phyloP scores from a whole-genome alignment of 2,113 vertebrate species.

The Chlorodrepanis virens region DNA sequence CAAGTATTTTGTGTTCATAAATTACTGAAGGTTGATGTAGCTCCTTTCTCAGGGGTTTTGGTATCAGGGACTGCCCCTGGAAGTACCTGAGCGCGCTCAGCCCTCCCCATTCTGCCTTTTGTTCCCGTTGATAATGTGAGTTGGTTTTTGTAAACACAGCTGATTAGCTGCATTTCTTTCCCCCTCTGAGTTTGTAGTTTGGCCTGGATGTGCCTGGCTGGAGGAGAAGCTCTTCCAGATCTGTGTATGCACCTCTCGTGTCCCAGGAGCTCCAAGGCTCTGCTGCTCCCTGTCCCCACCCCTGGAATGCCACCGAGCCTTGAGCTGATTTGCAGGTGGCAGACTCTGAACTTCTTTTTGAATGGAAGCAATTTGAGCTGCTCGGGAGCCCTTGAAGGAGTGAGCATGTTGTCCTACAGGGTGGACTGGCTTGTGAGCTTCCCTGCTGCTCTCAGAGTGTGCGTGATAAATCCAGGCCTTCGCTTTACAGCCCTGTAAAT shows the following conservation, averaged over 20 bases:
- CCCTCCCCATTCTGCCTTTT: background rate
- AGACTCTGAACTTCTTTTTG: background rate
- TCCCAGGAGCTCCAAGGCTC: background rate
- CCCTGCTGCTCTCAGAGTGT: background rate
- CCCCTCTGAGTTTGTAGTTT: background rate
- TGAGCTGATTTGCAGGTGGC: background rate
- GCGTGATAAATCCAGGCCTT: background rate
- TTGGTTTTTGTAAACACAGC: background rate
- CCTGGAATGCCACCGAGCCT: background rate
- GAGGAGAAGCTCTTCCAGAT: background rate
- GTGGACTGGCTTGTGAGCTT: background rate
- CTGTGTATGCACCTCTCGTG: background rate
- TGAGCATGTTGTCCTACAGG: fast-evolving
- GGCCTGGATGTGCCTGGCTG: background rate
- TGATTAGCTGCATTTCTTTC: background rate
- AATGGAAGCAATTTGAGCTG: background rate
- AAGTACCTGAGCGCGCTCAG: background rate
- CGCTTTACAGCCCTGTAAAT: background rate
- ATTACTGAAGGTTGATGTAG: background rate
- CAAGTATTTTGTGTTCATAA: background rate
- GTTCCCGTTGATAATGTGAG: background rate
- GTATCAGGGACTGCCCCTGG: background rate
- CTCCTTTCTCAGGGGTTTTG: background rate
- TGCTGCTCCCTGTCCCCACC: background rate
- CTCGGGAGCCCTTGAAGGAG: background rate